Percentiles rank a stretch among this genome's conserved stretches.
These are phyloP conservation scores for Delphinus delphis DNA, from an alignment of 2,113 vertebrate genomes.

Conservation along the genomic window DNA sequence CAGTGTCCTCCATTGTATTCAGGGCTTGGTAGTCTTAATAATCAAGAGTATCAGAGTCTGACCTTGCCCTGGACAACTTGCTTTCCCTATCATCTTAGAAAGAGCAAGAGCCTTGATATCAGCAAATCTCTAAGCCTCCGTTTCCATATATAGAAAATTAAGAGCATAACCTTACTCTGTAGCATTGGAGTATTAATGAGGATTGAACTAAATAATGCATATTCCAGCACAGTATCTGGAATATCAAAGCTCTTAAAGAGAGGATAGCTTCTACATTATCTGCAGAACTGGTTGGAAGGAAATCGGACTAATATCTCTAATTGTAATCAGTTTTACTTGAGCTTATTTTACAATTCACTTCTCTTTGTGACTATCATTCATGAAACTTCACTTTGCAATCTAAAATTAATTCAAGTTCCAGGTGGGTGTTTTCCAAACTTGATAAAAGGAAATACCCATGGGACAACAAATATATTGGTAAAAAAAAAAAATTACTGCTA, in stretches of 20 bases:
- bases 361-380: not conserved
- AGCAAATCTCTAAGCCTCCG: not conserved
- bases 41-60: not conserved
- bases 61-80: not conserved
- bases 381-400: slow-evolving; percentile 21
- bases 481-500: not conserved
- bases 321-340: not conserved
- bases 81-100: not conserved
- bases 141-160: not conserved
- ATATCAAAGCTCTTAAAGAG: not conserved
- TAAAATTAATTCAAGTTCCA: slow-evolving; percentile 8
- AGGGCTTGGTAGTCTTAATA: not conserved
- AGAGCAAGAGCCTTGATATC: not conserved
- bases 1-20: not conserved
- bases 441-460: not conserved
- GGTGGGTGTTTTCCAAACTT: slow-evolving; percentile 17
- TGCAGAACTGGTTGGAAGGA: not conserved
- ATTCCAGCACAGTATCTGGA: not conserved
- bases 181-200: not conserved
- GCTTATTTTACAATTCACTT: not conserved
- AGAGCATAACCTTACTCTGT: not conserved
- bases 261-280: not conserved
- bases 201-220: not conserved
- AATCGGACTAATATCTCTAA: not conserved
- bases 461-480: not conserved